A percentile compares a stretch with the other conserved stretches of the same genome.
phyloP scores from a whole-genome alignment of 2,113 vertebrate species.

The Eleginops maclovinus region DNA sequence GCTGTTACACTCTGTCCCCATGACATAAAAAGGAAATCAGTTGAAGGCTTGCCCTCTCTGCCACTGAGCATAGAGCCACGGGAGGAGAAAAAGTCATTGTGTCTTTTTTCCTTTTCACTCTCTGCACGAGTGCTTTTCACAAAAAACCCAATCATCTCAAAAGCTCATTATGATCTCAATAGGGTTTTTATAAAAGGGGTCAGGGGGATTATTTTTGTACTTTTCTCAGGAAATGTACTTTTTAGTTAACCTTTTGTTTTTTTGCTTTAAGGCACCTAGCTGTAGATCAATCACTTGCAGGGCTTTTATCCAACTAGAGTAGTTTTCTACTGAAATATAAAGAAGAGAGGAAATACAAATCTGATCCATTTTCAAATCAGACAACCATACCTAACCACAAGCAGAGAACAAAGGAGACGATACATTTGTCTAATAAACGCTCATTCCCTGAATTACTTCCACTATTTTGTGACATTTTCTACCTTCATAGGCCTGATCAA shows the following conservation, averaged over 20 bases:
- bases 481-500: neutral
- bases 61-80: neutral
- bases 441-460: conserved; percentile 2
- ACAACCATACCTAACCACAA: neutral
- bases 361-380: neutral
- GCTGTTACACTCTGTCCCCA: conserved; percentile 9
- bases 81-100: conserved; percentile 2
- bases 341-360: neutral
- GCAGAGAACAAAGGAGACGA: neutral
- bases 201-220: neutral
- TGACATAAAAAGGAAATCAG: conserved; percentile 11
- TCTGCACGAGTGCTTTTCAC: conserved; percentile 35
- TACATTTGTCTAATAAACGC: conserved; percentile 8
- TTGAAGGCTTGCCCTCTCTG: neutral
- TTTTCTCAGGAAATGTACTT: neutral
- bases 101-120: neutral
- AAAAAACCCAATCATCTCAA: conserved; percentile 52
- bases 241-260: conserved; percentile 3
- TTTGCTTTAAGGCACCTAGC: neutral
- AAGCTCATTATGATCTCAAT: conserved; percentile 52
- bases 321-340: neutral
- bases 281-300: neutral
- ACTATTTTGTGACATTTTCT: conserved; percentile 1
- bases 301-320: neutral
- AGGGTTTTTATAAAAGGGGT: conserved; percentile 26